Evolutionary conservation across 2,888 invertebrate species (phyloP).

Genomic region (Phyto melanocephala): DNA sequence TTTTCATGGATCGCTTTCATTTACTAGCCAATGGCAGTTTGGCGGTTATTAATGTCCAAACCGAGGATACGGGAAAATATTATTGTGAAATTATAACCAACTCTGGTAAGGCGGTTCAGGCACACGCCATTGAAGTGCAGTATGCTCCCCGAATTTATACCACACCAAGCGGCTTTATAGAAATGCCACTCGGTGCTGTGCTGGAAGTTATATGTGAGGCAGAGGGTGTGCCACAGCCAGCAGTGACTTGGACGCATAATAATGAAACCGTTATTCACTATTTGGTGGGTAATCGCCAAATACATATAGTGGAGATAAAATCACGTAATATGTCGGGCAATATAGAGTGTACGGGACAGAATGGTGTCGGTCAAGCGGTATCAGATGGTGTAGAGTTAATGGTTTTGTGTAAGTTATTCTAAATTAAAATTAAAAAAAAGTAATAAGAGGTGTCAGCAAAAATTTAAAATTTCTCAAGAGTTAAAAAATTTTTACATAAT

Average conservation of each 20-base stretch:
- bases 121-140: slow-evolving; percentile 88
- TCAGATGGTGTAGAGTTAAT: slow-evolving; percentile 84
- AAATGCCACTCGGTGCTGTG: slow-evolving; percentile 86
- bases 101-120: slow-evolving; percentile 80
- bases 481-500: too few relatives aligned
- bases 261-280: slow-evolving; percentile 71
- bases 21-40: slow-evolving; percentile 87
- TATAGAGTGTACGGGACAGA: slow-evolving; percentile 86
- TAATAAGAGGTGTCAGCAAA: too few relatives aligned
- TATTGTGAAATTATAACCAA: slow-evolving; percentile 79
- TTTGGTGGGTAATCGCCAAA: slow-evolving; percentile 74
- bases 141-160: slow-evolving; percentile 85
- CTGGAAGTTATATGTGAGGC: slow-evolving; percentile 87
- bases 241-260: slow-evolving; percentile 83
- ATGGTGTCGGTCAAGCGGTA: slow-evolving; percentile 87
- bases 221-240: slow-evolving; percentile 85
- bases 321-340: slow-evolving; percentile 84
- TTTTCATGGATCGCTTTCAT: slow-evolving; percentile 80
- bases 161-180: slow-evolving; percentile 85
- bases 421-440: too few relatives aligned
- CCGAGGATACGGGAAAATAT: slow-evolving; percentile 81
- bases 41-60: slow-evolving; percentile 80
- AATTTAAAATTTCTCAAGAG: too few relatives aligned
- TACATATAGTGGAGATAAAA: slow-evolving; percentile 75
- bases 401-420: slow-evolving; percentile 84